Evolutionary conservation across 2,888 invertebrate genomes (phyloP).

Genomic region (Cryptophagus acutangulus): DNA sequence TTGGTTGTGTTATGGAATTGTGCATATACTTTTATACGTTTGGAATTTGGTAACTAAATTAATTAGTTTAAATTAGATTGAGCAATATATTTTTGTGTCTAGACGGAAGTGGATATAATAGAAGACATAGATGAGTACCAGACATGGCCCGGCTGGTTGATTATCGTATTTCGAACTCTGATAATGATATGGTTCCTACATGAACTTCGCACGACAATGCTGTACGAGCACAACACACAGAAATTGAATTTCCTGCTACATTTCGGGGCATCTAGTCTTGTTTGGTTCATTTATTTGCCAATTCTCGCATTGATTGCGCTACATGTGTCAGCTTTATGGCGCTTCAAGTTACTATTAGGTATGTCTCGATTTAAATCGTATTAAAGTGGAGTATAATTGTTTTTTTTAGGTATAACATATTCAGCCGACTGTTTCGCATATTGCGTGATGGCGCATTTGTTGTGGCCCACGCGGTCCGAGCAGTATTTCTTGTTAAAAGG

Average conservation of each 20-base stretch:
- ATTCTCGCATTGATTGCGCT: constrained; percentile 89
- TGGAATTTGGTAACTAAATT: constrained; percentile 84
- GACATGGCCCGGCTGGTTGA: constrained; percentile 96
- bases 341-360: constrained; percentile 91
- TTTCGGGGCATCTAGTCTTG: constrained; percentile 94
- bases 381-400: constrained; percentile 7
- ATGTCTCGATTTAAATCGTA: constrained; percentile 39
- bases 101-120: constrained; percentile 94
- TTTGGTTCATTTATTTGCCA: constrained; percentile 97
- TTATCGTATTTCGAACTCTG: constrained; percentile 75
- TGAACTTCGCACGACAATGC: constrained; percentile 70
- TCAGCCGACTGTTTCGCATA: constrained; percentile 94
- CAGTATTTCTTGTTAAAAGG: constrained; percentile 83
- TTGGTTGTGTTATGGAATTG: constrained; percentile 87
- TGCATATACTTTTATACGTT: constrained; percentile 87
- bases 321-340: constrained; percentile 91
- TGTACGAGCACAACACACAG: constrained; percentile 72
- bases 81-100: constrained; percentile 27
- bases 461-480: constrained; percentile 93
- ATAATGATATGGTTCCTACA: constrained; percentile 89
- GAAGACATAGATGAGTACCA: constrained; percentile 97
- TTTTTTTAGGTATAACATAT: constrained; percentile 79
- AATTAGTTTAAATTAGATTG: constrained; percentile 1
- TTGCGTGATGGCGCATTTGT: constrained; percentile 88
- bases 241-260: constrained; percentile 92